Evolutionary conservation across 2,888 invertebrate genomes (phyloP).

Genomic region (Pterostichus niger): DNA sequence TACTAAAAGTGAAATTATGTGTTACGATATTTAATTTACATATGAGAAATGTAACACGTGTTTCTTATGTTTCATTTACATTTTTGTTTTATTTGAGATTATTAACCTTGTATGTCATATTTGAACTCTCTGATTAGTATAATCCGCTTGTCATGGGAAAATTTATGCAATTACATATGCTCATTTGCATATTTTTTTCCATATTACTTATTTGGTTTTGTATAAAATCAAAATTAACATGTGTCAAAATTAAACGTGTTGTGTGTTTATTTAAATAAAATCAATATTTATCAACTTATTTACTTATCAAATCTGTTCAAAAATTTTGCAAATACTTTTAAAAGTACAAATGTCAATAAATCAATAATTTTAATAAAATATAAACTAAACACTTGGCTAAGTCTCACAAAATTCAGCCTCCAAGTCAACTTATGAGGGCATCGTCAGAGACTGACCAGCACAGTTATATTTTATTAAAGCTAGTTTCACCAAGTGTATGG

Average conservation of each 20-base stretch:
- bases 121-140: constrained; percentile 50
- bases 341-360: too few relatives aligned
- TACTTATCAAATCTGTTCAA: too few relatives aligned
- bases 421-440: too few relatives aligned
- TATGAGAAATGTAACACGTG: constrained; percentile 37
- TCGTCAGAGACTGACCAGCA: too few relatives aligned
- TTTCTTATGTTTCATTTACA: constrained; percentile 13
- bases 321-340: too few relatives aligned
- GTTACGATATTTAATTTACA: constrained; percentile 26
- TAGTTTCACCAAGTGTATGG: too few relatives aligned
- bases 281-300: too few relatives aligned
- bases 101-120: constrained; percentile 42
- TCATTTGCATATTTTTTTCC: constrained; percentile 35
- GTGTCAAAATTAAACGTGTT: background rate
- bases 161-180: background rate
- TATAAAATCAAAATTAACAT: background rate
- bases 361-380: too few relatives aligned
- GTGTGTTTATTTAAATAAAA: too few relatives aligned
- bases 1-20: constrained; percentile 1
- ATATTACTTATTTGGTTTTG: background rate
- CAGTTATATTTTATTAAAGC: too few relatives aligned
- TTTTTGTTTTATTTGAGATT: constrained; percentile 35
- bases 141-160: constrained; percentile 36
- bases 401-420: too few relatives aligned
- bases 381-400: too few relatives aligned